phyloP scores from a whole-genome alignment of 2,797 vertebrate genomes.

The Falco naumanni region DNA sequence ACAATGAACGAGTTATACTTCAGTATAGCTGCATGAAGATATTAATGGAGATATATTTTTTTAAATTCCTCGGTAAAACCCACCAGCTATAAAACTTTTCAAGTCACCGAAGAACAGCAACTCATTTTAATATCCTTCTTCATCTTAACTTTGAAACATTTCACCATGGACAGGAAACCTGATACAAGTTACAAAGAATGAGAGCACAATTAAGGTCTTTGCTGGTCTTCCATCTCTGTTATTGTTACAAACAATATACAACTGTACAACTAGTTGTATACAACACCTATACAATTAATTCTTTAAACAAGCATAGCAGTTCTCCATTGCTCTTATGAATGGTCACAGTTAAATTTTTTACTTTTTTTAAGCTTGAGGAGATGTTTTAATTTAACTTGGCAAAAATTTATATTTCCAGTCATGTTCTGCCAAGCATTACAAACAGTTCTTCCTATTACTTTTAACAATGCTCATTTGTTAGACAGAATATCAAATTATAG shows the following conservation, averaged over 20 bases:
- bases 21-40: background rate
- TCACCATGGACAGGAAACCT: background rate
- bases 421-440: background rate
- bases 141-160: background rate
- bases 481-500: background rate
- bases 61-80: background rate
- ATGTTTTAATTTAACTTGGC: background rate
- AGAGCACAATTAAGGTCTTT: background rate
- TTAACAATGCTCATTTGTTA: background rate
- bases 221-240: background rate
- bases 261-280: too few relatives aligned
- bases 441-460: background rate
- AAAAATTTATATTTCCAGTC: background rate
- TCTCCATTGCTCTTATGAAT: background rate
- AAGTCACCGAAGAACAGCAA: background rate
- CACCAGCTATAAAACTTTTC: background rate
- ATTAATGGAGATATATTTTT: background rate
- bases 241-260: background rate
- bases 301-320: background rate
- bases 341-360: background rate
- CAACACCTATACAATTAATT: background rate
- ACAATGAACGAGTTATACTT: background rate
- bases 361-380: background rate
- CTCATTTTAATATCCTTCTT: background rate
- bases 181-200: background rate